phyloP scores from a whole-genome alignment of 2,797 vertebrate genomes.

The Pitangus sulphuratus region DNA sequence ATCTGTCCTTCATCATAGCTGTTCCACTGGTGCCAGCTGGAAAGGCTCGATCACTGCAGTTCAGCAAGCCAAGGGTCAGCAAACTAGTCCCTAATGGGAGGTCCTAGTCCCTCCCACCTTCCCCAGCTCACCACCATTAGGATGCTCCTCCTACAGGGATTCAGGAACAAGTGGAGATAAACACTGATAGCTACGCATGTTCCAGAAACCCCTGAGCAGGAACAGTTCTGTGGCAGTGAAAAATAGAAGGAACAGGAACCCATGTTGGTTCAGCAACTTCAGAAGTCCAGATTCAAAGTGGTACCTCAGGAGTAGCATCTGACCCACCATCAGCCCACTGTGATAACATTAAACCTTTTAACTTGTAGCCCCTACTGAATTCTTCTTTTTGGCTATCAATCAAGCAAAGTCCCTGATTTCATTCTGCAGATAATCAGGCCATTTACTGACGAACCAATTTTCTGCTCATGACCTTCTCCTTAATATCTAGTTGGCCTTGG shows the following conservation, averaged over 20 bases:
- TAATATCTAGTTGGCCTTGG: background rate
- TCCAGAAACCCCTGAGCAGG: background rate
- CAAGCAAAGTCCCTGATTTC: background rate
- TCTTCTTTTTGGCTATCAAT: background rate
- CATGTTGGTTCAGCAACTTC: background rate
- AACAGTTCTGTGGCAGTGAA: background rate
- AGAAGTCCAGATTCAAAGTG: background rate
- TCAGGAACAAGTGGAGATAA: background rate
- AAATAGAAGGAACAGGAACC: background rate
- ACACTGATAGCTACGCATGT: background rate
- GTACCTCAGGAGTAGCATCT: background rate
- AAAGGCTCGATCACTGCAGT: background rate
- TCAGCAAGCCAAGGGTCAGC: background rate
- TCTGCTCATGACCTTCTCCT: background rate
- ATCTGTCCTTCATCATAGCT: background rate
- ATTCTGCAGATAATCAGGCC: background rate
- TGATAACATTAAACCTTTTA: background rate
- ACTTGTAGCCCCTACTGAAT: background rate
- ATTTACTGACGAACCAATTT: constrained; percentile 3
- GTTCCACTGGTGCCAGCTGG: background rate
- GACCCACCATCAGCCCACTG: background rate
- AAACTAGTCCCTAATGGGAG: background rate
- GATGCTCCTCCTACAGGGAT: background rate
- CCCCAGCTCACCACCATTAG: background rate
- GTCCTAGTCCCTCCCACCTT: background rate